These are phyloP conservation scores for Crenichthys baileyi DNA, from an alignment of 2,797 vertebrate species.

Conservation along the genomic window DNA sequence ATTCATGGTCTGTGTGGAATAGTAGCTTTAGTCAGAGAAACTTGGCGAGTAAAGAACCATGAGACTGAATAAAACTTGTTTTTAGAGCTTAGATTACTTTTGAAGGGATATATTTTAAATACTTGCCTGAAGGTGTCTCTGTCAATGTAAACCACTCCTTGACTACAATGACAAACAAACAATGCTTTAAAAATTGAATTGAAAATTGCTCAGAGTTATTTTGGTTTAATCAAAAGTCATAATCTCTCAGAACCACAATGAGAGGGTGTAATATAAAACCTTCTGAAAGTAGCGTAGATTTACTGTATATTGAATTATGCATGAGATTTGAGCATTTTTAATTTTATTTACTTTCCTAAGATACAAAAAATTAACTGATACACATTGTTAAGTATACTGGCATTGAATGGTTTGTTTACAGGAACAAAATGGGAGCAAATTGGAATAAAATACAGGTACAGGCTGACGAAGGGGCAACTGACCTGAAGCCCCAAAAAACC, in stretches of 20 bases:
- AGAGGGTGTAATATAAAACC: not conserved
- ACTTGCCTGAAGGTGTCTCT: slow-evolving; percentile 87
- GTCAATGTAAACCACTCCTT: slow-evolving; percentile 85
- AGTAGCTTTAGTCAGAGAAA: not conserved
- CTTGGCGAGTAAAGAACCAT: not conserved
- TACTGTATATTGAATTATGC: not conserved
- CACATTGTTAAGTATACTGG: not conserved
- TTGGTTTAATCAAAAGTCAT: too few relatives aligned
- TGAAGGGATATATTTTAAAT: not conserved
- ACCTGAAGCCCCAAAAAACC: not conserved
- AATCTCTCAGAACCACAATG: not conserved
- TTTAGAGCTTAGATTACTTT: not conserved
- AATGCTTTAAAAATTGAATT: slow-evolving; percentile 14
- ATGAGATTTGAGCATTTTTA: not conserved
- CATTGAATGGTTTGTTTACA: not conserved
- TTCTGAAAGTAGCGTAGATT: not conserved
- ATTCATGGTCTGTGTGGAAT: too few relatives aligned
- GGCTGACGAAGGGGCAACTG: not conserved
- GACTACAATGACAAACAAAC: slow-evolving; percentile 66
- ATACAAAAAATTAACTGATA: not conserved
- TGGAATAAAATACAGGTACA: not conserved
- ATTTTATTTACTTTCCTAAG: not conserved
- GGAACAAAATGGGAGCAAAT: not conserved
- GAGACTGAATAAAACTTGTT: not conserved
- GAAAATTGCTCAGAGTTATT: too few relatives aligned